Conservation (phyloP, 1,140 invertebrate genomes). For the Trichomalopsis sarcophagae region DNA sequence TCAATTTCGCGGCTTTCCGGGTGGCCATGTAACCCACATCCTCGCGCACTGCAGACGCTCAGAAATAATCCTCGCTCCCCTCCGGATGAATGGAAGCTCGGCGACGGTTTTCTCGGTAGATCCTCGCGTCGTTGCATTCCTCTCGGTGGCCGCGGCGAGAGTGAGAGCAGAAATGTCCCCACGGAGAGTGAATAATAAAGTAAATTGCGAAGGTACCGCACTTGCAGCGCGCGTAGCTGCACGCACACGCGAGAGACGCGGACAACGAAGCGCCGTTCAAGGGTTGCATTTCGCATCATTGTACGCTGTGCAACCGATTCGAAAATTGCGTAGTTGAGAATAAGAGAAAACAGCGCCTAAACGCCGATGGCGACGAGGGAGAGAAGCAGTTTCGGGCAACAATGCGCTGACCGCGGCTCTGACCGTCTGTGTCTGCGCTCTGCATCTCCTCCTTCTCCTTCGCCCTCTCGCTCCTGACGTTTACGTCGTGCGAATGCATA, state of each 20-base stretch:
- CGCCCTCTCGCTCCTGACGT: slow-evolving; percentile 25
- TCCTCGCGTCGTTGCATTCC: slow-evolving; percentile 5
- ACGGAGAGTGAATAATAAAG: slow-evolving; percentile 13
- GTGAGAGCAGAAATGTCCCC: not conserved
- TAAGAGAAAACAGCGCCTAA: slow-evolving; percentile 10
- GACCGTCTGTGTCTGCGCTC: not conserved
- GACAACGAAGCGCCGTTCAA: not conserved
- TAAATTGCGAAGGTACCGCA: slow-evolving; percentile 22
- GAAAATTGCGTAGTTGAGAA: not conserved
- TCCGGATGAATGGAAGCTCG: slow-evolving; percentile 15
- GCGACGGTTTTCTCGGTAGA: slow-evolving; percentile 46
- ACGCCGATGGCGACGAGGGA: slow-evolving; percentile 20
- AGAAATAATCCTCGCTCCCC: slow-evolving; percentile 27
- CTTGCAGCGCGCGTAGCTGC: slow-evolving; percentile 29
- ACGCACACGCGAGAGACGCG: not conserved
- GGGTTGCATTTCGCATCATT: not conserved
- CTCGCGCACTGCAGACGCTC: not conserved
- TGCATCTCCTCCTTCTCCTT: too few species aligned
- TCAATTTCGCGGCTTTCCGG: slow-evolving; percentile 31
- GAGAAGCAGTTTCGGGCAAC: slow-evolving; percentile 35
- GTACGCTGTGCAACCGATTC: too few species aligned
- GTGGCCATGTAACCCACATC: slow-evolving; percentile 41
- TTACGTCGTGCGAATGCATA: slow-evolving; percentile 52
- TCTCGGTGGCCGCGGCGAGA: not conserved
- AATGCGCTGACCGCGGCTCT: slow-evolving; percentile 26